Base-by-base conservation (phyloP, 2,888 invertebrate species). In the Phlogophora meticulosa region DNA sequence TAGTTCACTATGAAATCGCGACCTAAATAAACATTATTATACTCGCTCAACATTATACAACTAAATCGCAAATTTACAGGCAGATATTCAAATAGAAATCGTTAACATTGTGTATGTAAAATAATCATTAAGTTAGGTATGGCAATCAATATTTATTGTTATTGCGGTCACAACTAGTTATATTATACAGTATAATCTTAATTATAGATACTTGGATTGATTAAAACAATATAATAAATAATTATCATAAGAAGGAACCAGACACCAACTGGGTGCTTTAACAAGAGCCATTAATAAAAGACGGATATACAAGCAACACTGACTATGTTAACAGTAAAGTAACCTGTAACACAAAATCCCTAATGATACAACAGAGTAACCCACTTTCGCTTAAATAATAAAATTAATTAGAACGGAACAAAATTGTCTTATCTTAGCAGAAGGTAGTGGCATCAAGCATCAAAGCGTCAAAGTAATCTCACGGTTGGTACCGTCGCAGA, bases 321-420 rank as follows among this genome's bases (percentile, higher is more conserved):
- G 57, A 62, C 58, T 60, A 62, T 59, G 17, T 36, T 77, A 74
- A 78, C 71, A 66, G 76, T 76, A 71, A 79, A 63, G 46, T 51
- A 62, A 66, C 49, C 43, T 34, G 45, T 36, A 69, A 53, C 52
- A 56, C 57, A 61, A 62, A 53, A 55, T 59, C 42, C 65, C 67
- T 78, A 73, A 78, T 82, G 48, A 73, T 80, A 81, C 62, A 71
- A 72, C 71, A 75, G 59, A 48, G 60, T 57, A 78, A 70, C 80
- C 81, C 62, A 80, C 80, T 80, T 85, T 84, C 74, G 69, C 79
- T 82, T 67, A 73, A 81, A 75, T 79, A 74, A 75, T 82, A 72
- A 82, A 82, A 81, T 58, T 80, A 85, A 85, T 85, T 82, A 77
- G 84, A 86, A 81, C 81, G 81, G 76, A 81, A 85, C 85, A 78